Evolutionary conservation across 2,113 vertebrate species (phyloP).

Genomic region (Phylloscopus whistleri): DNA sequence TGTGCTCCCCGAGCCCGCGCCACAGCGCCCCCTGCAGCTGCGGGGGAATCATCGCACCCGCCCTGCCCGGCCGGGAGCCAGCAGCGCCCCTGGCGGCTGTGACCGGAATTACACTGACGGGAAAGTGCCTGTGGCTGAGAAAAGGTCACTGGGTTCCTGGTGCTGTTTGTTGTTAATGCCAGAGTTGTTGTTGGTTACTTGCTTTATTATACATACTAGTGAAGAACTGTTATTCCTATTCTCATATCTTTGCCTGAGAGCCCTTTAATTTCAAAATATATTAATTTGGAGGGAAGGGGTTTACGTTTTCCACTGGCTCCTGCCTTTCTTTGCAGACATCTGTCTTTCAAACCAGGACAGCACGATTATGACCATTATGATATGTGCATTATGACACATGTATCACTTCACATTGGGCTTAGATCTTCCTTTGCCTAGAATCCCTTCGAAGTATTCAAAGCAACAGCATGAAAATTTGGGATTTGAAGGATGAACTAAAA

Average conservation of each 20-base stretch:
- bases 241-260: neutral
- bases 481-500: neutral
- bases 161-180: neutral
- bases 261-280: neutral
- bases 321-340: neutral
- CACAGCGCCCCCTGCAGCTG: neutral
- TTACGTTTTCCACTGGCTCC: neutral
- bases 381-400: neutral
- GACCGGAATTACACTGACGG: neutral
- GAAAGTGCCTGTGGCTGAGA: fast-evolving
- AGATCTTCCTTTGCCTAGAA: neutral
- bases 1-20: fast-evolving
- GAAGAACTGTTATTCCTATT: neutral
- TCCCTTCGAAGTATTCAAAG: neutral
- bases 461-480: neutral
- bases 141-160: neutral
- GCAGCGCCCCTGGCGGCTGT: neutral
- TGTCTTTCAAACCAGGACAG: neutral
- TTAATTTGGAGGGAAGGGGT: neutral
- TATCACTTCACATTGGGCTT: neutral
- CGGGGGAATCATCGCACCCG: neutral
- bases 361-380: neutral
- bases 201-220: neutral
- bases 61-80: neutral
- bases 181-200: neutral